Evolutionary conservation across 2,888 invertebrate genomes (phyloP).

Genomic region (Sycophila texana): DNA sequence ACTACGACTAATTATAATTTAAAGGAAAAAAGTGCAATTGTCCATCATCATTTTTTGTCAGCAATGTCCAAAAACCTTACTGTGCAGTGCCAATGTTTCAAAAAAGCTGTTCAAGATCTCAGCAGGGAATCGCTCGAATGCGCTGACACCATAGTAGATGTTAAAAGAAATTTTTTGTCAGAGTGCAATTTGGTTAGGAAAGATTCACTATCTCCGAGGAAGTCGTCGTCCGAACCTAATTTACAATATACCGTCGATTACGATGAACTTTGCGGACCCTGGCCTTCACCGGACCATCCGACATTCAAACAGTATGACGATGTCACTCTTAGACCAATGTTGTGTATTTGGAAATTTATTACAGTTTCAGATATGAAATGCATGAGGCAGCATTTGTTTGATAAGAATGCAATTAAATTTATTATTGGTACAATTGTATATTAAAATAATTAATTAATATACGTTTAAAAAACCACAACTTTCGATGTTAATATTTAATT

Average conservation of each 20-base stretch:
- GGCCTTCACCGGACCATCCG: slow-evolving; percentile 61
- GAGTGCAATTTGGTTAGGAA: slow-evolving; percentile 51
- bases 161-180: slow-evolving; percentile 45
- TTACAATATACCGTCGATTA: slow-evolving; percentile 62
- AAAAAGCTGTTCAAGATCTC: slow-evolving; percentile 48
- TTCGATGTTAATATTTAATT: slow-evolving; percentile 50
- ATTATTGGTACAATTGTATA: slow-evolving; percentile 63
- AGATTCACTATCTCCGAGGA: slow-evolving; percentile 21
- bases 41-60: slow-evolving; percentile 48
- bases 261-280: slow-evolving; percentile 66
- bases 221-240: slow-evolving; percentile 60
- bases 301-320: slow-evolving; percentile 51
- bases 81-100: slow-evolving; percentile 51
- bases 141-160: slow-evolving; percentile 35
- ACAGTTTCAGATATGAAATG: slow-evolving; percentile 60
- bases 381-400: slow-evolving; percentile 61
- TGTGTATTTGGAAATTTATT: slow-evolving; percentile 66
- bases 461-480: slow-evolving; percentile 38
- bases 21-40: slow-evolving; percentile 51
- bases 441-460: slow-evolving; percentile 49
- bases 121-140: slow-evolving; percentile 44
- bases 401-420: slow-evolving; percentile 60
- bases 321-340: slow-evolving; percentile 55
- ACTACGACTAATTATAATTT: slow-evolving; percentile 40
- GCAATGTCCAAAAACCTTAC: slow-evolving; percentile 42